These are phyloP conservation scores for Cheilosia vulpina DNA, from an alignment of 2,888 invertebrate species.

Conservation along the genomic window DNA sequence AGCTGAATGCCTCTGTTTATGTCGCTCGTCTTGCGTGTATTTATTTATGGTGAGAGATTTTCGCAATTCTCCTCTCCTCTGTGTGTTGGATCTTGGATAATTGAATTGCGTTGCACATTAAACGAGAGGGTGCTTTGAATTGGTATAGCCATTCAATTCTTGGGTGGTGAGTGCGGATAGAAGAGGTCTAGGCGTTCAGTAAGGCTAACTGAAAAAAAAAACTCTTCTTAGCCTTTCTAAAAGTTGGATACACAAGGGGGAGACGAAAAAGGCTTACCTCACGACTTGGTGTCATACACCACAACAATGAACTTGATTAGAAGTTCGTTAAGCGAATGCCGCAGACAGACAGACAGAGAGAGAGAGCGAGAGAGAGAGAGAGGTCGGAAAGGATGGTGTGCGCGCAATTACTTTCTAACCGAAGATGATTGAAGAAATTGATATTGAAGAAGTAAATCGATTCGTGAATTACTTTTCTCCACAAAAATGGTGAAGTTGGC, in stretches of 20 bases:
- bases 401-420: slow-evolving; percentile 55
- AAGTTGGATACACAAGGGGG: background rate
- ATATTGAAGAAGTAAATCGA: slow-evolving; percentile 59
- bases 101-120: slow-evolving; percentile 58
- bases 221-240: slow-evolving; percentile 46
- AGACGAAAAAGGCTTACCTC: slow-evolving; percentile 10
- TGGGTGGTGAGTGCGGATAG: slow-evolving; percentile 56
- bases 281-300: slow-evolving; percentile 57
- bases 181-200: background rate
- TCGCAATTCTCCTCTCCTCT: slow-evolving; percentile 23
- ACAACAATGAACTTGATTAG: slow-evolving; percentile 53
- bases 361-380: background rate
- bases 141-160: slow-evolving; percentile 18
- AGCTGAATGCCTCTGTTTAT: slow-evolving; percentile 7
- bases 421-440: slow-evolving; percentile 58
- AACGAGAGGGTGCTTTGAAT: slow-evolving; percentile 8
- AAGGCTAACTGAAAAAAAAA: background rate
- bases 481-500: slow-evolving; percentile 9
- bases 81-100: slow-evolving; percentile 52
- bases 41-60: slow-evolving; percentile 66
- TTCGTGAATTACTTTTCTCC: slow-evolving; percentile 58
- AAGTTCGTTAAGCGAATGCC: slow-evolving; percentile 42
- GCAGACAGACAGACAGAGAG: background rate
- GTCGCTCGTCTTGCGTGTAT: slow-evolving; percentile 10
- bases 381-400: background rate